Evolutionary conservation across 2,888 invertebrate species (phyloP), one percentile per base, ranked within the genome.

Genomic region (Anoplius nigerrimus): DNA sequence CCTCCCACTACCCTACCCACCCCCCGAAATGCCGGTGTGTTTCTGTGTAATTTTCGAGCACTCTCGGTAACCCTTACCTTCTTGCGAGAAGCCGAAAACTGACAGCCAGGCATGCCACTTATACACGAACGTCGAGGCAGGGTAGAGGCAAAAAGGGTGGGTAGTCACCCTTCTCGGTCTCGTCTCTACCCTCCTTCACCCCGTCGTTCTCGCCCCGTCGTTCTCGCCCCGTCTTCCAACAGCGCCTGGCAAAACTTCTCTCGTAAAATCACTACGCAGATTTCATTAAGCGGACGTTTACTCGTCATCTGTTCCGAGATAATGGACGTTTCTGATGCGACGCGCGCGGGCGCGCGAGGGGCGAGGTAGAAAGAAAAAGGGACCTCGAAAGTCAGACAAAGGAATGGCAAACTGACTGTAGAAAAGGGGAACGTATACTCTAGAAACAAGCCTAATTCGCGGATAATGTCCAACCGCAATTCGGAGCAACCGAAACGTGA

Each of bases 211-310:
- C 51, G 34, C 58, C n/a, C n/a, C 48, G 18, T 22, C 57, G 43
- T 61, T 62, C 56, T 22, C 54, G 54, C 66, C 68, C 58, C 56
- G 46, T 69, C 66, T 77, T 75, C 69, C 71, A 6, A 34, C 34
- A 13, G 6, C 8, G 66, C 68, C 67, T 66, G 70, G 63, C 72
- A 70, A 80, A 84, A 85, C 78, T 83, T 82, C 66, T 69, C 75
- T 80, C 82, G 78, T 83, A 81, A 84, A 81, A 81, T 81, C 79
- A 79, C 75, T 78, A 65, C 73, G 76, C 76, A 81, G 80, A 84
- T 85, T 85, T 84, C 82, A 84, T 84, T 82, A 82, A 66, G 71
- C 69, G 73, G 74, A 64, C 78, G 80, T 78, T 81, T 79, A 74
- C 79, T 75, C 76, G 76, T 82, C 80, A 80, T 82, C 79, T 48